phyloP scores from a whole-genome alignment of 2,888 invertebrate genomes.

The Melieria omissa region DNA sequence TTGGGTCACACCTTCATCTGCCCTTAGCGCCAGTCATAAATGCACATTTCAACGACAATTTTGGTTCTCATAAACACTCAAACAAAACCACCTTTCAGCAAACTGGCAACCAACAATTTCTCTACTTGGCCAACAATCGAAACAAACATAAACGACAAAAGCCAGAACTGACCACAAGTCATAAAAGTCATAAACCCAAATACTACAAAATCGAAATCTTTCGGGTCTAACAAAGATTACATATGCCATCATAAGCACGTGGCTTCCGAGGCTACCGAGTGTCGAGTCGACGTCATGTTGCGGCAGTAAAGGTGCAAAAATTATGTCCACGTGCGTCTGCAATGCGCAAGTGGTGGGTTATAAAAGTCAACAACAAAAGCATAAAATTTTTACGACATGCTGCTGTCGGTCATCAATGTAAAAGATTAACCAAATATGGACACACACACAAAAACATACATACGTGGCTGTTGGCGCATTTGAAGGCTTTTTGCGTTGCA shows the following conservation, averaged over 20 bases:
- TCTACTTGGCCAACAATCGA: too few relatives aligned
- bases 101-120: too few relatives aligned
- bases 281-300: too few relatives aligned
- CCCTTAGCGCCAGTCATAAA: neutral
- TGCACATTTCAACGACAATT: too few relatives aligned
- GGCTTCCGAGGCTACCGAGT: neutral
- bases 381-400: conserved; percentile 19
- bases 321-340: neutral
- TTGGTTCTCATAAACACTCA: too few relatives aligned
- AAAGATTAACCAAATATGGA: conserved; percentile 1
- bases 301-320: conserved; percentile 18
- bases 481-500: neutral
- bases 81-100: too few relatives aligned
- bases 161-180: neutral
- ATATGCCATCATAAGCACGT: too few relatives aligned
- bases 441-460: neutral
- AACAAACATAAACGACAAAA: neutral
- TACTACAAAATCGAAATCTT: neutral
- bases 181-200: neutral
- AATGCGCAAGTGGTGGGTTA: neutral
- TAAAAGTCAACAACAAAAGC: neutral
- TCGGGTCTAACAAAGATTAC: too few relatives aligned
- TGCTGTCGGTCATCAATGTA: conserved; percentile 6
- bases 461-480: neutral
- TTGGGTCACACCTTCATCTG: neutral